These are phyloP conservation scores for Leptatherina wallacei DNA, from an alignment of 2,797 vertebrate species.

Conservation along the genomic window DNA sequence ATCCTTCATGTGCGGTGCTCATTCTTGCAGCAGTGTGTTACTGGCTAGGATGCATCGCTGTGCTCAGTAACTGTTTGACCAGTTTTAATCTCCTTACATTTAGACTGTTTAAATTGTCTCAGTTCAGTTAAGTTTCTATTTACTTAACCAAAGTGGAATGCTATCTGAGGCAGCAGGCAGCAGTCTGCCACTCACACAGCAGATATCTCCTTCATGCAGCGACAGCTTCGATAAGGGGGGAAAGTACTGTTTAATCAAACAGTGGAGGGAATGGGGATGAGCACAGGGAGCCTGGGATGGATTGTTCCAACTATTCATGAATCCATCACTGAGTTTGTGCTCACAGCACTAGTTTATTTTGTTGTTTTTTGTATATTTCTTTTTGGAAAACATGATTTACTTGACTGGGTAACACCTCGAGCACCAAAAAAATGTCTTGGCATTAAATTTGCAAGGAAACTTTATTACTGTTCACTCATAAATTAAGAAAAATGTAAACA, in stretches of 20 bases:
- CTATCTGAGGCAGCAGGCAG: constrained; percentile 77
- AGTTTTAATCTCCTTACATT: constrained; percentile 79
- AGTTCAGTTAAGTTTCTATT: constrained; percentile 82
- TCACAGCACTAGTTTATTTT: constrained; percentile 1
- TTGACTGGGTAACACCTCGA: neutral
- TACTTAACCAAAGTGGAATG: constrained; percentile 75
- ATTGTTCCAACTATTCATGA: constrained; percentile 33
- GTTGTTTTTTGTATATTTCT: too few relatives aligned
- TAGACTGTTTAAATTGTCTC: constrained; percentile 83
- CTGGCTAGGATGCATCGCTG: constrained; percentile 40
- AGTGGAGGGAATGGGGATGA: constrained; percentile 49
- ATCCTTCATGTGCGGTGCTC: constrained; percentile 17
- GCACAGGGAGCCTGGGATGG: constrained; percentile 30
- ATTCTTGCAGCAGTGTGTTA: constrained; percentile 40
- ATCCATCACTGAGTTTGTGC: constrained; percentile 27
- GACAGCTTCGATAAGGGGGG: constrained; percentile 68
- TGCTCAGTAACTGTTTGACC: constrained; percentile 74
- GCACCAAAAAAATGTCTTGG: neutral
- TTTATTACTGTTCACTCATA: neutral
- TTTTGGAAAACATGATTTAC: constrained; percentile 2
- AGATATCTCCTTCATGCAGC: constrained; percentile 78
- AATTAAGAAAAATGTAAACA: neutral
- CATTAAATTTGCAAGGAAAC: neutral
- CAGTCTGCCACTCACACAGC: constrained; percentile 71
- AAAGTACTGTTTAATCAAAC: constrained; percentile 71